Percentiles rank a stretch among this genome's conserved stretches.
Conservation (phyloP, 2,888 invertebrate species). For the Cataglyphis altisquamis region DNA sequence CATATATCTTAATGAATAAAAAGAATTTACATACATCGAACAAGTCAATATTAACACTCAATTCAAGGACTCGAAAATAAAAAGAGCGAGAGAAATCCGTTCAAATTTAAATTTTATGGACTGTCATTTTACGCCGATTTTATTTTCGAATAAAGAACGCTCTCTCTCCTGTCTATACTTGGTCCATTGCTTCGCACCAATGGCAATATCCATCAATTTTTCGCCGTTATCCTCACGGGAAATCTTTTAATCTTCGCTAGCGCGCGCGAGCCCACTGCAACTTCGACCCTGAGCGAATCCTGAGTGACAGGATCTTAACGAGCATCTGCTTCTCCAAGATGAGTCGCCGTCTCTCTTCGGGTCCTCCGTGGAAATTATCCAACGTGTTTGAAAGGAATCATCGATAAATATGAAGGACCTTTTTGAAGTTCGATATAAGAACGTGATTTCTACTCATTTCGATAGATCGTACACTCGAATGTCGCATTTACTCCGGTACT, state of each 20-base stretch:
- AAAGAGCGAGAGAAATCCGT: neutral
- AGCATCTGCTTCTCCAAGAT: constrained; percentile 80
- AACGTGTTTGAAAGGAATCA: constrained; percentile 47
- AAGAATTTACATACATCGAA: neutral
- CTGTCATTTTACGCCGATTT: constrained; percentile 35
- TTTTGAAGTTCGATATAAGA: constrained; percentile 63
- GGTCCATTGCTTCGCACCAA: constrained; percentile 34
- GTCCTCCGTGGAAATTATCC: constrained; percentile 65
- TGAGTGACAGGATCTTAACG: constrained; percentile 85
- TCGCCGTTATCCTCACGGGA: constrained; percentile 73
- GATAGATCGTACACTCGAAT: constrained; percentile 25
- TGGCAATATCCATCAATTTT: constrained; percentile 77
- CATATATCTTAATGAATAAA: neutral
- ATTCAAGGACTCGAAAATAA: neutral
- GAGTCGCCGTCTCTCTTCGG: constrained; percentile 67
- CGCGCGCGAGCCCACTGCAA: constrained; percentile 67
- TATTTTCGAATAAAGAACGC: constrained; percentile 28
- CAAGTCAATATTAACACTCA: neutral
- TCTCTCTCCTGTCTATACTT: constrained; percentile 27
- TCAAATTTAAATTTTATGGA: neutral
- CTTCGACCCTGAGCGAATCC: constrained; percentile 68
- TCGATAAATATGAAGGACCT: constrained; percentile 9
- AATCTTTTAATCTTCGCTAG: constrained; percentile 78
- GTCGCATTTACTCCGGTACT: constrained; percentile 39
- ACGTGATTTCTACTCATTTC: constrained; percentile 63